Evolutionary conservation across 2,797 vertebrate species (phyloP), one percentile per base, ranked within the genome.

Genomic region (Gymnothorax javanicus): DNA sequence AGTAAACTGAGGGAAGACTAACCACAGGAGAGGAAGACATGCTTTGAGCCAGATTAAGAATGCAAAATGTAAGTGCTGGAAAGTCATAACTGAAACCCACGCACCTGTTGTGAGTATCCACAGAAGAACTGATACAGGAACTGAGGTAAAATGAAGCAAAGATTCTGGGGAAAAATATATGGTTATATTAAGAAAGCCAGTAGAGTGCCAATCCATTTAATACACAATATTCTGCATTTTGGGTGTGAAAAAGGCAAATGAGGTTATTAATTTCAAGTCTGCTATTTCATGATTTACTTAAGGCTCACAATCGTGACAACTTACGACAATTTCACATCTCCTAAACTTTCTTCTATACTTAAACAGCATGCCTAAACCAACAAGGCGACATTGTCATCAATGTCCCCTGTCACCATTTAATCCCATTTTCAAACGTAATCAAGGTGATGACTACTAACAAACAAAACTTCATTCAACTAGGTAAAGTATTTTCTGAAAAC

Each of bases 51-150:
- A 52, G 43, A 77, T 52, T 50, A 77, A 77, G 33, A 52, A 17
- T 7, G 43, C 43, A n/a, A 23, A 6, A 52, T 56, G 77, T 81
- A 20, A 54, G 52, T 23, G 4, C 77, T n/a, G 52, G 2, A 81
- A 54, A 56, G 4, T n/a, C 25, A 17, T 43, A 15, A 50, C 7
- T 0, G 5, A 75, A 2, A 87, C 75, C 88, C 89, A 96, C 96
- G 93, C 95, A 99, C 98, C 96, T 99, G 98, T 94, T 99, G 98
- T 86, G 98, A 99, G 93, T 97, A 99, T 92, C 98, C 98, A 90
- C 98, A 99, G 96, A 98, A 99, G 94, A 99, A 99, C 95, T 99
- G 98, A 96, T 98, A 99, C 94, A 99, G 97, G 98, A 99, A 99
- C 90, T 99, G 98, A 79, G 98, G 98, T 94, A 99, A 97, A 94